Evolutionary conservation across 2,113 vertebrate genomes (phyloP).

Genomic region (Nyctibius bracteatus): DNA sequence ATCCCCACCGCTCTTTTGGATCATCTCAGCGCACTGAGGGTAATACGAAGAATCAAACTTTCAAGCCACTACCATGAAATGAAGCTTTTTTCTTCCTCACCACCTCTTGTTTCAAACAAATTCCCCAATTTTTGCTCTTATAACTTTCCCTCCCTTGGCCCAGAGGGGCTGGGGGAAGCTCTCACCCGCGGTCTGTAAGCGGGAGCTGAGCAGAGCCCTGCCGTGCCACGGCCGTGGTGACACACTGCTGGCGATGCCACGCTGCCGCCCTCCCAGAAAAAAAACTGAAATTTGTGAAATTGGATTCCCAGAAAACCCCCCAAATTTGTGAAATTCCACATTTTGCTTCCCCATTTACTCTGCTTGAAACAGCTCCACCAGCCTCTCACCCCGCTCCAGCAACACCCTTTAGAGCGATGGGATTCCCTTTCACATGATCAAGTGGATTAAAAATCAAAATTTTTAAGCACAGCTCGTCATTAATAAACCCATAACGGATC

Average conservation of each 20-base stretch:
- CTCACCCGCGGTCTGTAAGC: neutral
- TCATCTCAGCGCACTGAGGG: neutral
- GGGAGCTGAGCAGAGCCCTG: neutral
- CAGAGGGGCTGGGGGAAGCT: neutral
- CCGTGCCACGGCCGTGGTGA: rapidly evolving
- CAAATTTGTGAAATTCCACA: neutral
- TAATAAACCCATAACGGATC: neutral
- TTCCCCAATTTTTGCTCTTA: neutral
- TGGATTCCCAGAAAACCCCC: neutral
- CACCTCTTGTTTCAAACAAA: neutral
- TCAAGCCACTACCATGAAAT: rapidly evolving
- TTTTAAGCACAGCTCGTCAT: neutral
- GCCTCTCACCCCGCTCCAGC: neutral
- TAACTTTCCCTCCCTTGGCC: neutral
- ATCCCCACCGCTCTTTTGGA: neutral
- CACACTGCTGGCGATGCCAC: rapidly evolving
- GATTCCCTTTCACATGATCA: neutral
- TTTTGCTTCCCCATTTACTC: neutral
- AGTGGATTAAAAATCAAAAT: neutral
- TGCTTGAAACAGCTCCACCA: neutral
- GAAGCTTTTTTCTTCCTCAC: neutral
- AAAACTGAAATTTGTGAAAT: no score
- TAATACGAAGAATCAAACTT: neutral
- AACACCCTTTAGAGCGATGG: neutral
- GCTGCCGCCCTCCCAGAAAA: neutral